Conservation (phyloP, 2,113 vertebrate genomes). For the Cavia aperea region DNA sequence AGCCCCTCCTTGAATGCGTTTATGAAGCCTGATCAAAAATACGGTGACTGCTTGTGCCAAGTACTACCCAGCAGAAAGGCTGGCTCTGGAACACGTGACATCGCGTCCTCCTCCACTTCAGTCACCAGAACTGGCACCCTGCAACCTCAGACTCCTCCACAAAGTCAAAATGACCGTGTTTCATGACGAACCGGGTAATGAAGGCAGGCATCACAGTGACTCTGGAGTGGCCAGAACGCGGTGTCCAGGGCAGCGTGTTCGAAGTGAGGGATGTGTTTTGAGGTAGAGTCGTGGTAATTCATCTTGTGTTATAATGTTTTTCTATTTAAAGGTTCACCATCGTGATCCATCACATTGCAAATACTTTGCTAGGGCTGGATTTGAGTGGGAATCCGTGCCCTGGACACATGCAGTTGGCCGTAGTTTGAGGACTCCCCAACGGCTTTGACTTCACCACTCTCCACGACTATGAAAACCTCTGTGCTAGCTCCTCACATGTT, state of each 20-base stretch:
- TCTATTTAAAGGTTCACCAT: background rate
- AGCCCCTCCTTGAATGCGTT: background rate
- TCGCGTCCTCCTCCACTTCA: background rate
- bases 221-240: background rate
- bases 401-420: background rate
- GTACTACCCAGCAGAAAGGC: background rate
- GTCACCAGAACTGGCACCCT: background rate
- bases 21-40: background rate
- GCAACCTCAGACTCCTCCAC: background rate
- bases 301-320: background rate
- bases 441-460: background rate
- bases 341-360: background rate
- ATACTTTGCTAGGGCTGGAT: background rate
- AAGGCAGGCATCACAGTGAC: background rate
- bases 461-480: background rate
- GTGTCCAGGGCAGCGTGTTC: too few relatives aligned
- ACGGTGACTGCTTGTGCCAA: background rate
- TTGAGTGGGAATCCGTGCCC: background rate
- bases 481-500: background rate
- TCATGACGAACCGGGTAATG: background rate
- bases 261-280: background rate
- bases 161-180: background rate
- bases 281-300: background rate
- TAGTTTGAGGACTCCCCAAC: accelerated
- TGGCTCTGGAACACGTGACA: background rate